These are phyloP conservation scores for Sitta europaea DNA, from an alignment of 2,113 vertebrate species.

Conservation along the genomic window DNA sequence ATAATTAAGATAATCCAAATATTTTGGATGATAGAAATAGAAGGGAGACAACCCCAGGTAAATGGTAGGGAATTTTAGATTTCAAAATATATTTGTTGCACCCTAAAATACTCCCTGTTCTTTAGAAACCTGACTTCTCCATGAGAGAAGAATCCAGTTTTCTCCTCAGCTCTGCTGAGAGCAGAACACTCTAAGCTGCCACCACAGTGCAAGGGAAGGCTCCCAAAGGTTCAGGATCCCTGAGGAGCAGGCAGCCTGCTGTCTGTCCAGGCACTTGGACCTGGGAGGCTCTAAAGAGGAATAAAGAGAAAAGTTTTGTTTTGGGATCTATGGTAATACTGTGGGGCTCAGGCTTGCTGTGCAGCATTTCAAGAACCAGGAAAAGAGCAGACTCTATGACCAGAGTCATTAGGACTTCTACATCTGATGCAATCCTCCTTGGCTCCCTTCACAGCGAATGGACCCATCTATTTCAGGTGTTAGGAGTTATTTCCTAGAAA, in stretches of 20 bases:
- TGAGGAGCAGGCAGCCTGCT: neutral
- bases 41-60: neutral
- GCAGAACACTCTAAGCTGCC: neutral
- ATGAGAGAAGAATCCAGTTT: neutral
- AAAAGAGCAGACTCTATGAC: neutral
- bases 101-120: neutral
- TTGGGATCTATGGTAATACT: neutral
- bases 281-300: neutral
- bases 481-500: neutral
- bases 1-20: neutral
- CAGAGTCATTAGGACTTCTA: neutral
- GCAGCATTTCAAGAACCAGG: neutral
- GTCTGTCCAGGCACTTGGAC: neutral
- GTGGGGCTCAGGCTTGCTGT: neutral
- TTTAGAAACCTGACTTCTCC: neutral
- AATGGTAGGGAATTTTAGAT: neutral
- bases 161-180: neutral
- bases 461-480: neutral
- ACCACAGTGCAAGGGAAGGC: fast-evolving
- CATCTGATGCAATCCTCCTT: neutral
- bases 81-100: neutral
- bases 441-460: neutral
- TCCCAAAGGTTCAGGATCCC: neutral
- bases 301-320: neutral
- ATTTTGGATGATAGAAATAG: neutral